phyloP scores from a whole-genome alignment of 2,113 vertebrate genomes.

The Ciconia stormi region DNA sequence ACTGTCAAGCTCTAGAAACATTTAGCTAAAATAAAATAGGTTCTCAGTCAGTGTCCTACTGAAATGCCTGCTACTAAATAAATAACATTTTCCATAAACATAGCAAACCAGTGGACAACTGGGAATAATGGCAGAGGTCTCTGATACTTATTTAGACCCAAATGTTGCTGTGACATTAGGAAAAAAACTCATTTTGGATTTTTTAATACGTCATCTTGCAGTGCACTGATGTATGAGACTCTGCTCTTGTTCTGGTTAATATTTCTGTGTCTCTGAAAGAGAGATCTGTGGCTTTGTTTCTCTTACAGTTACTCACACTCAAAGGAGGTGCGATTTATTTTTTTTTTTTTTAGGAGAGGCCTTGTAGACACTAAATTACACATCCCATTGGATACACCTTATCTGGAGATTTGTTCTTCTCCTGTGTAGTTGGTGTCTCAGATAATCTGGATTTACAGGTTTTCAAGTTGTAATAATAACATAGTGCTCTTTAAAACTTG shows the following conservation, averaged over 20 bases:
- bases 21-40: not conserved
- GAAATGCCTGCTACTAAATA: not conserved
- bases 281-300: not conserved
- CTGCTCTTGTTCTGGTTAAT: not conserved
- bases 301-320: not conserved
- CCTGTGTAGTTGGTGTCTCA: not conserved
- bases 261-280: not conserved
- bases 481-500: not conserved
- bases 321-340: not conserved
- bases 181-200: not conserved
- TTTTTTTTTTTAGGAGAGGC: not conserved
- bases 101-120: not conserved
- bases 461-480: not conserved
- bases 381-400: not conserved
- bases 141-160: not conserved
- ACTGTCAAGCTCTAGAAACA: slow-evolving; percentile 26
- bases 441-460: not conserved
- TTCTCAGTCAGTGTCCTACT: not conserved
- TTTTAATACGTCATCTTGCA: not conserved
- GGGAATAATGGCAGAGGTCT: not conserved
- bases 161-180: not conserved
- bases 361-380: not conserved
- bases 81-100: not conserved
- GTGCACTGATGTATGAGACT: not conserved
- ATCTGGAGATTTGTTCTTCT: not conserved